These are phyloP conservation scores for Ceuthmochares aereus DNA, from an alignment of 2,113 vertebrate genomes.

Conservation along the genomic window DNA sequence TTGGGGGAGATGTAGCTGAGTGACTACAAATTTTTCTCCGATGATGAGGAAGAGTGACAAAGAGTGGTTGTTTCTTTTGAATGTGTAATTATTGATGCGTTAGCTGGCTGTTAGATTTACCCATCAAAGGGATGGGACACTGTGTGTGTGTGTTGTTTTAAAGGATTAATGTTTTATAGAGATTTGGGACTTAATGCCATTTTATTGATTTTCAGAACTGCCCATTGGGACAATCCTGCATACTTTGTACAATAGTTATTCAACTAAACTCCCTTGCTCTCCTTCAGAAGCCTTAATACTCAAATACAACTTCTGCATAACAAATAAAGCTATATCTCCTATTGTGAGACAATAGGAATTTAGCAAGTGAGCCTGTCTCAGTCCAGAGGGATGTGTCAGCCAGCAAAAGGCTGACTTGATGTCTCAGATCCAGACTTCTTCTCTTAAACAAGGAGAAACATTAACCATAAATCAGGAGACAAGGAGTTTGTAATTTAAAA, in stretches of 20 bases:
- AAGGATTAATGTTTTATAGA: background rate
- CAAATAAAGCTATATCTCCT: background rate
- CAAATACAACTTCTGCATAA: background rate
- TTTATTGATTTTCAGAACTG: background rate
- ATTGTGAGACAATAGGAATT: background rate
- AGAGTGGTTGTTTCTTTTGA: background rate
- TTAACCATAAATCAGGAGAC: background rate
- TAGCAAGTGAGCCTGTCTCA: background rate
- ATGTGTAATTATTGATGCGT: fast-evolving
- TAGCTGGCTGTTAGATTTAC: background rate
- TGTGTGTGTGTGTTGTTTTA: background rate
- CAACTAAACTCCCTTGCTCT: background rate
- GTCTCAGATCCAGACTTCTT: background rate
- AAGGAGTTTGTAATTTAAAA: background rate
- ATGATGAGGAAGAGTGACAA: background rate
- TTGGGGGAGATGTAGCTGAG: fast-evolving
- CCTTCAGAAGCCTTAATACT: background rate
- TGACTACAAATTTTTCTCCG: background rate
- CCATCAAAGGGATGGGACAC: background rate
- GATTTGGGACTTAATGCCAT: background rate
- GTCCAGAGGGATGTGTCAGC: background rate
- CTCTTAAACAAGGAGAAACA: background rate
- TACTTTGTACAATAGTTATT: background rate
- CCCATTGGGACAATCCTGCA: background rate
- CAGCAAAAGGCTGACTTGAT: background rate